Conservation (phyloP, 2,888 invertebrate genomes). For the Polydrusus pterygomalis region DNA sequence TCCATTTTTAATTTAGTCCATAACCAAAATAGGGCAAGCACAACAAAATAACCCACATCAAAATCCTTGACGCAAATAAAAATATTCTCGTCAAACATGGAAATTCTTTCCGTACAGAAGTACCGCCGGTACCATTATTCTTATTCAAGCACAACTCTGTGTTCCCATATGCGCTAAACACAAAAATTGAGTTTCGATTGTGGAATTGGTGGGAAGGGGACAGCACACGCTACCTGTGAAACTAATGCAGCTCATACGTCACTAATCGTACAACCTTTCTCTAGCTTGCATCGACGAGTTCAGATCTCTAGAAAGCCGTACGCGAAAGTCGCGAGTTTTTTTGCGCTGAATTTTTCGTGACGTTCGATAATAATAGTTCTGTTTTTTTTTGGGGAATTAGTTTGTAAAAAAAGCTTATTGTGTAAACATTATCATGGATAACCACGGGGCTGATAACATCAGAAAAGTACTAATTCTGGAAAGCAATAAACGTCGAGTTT, state of each 20-base stretch:
- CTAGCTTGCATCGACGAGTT: constrained; percentile 9
- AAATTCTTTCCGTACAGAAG: background rate
- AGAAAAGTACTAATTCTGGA: constrained; percentile 59
- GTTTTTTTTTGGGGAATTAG: background rate
- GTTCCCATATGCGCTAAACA: constrained; percentile 38
- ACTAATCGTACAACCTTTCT: constrained; percentile 31
- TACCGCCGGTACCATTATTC: constrained; percentile 6
- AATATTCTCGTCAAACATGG: background rate
- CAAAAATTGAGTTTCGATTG: constrained; percentile 11
- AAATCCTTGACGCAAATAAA: background rate
- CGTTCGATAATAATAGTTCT: background rate
- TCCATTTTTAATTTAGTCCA: no score
- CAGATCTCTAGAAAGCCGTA: constrained; percentile 4
- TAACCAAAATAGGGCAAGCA: no score
- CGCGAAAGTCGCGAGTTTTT: background rate
- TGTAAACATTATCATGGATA: constrained; percentile 33
- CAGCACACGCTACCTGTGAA: constrained; percentile 40
- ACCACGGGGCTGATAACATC: constrained; percentile 42
- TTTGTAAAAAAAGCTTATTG: background rate
- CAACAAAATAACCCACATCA: background rate
- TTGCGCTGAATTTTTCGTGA: background rate
- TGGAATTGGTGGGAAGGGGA: constrained; percentile 25
- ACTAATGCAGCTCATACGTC: constrained; percentile 30
- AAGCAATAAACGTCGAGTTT: constrained; percentile 49
- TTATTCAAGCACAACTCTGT: constrained; percentile 29